These are phyloP conservation scores for Drosophila pruinosa DNA, from an alignment of 1,140 invertebrate genomes.

Conservation along the genomic window DNA sequence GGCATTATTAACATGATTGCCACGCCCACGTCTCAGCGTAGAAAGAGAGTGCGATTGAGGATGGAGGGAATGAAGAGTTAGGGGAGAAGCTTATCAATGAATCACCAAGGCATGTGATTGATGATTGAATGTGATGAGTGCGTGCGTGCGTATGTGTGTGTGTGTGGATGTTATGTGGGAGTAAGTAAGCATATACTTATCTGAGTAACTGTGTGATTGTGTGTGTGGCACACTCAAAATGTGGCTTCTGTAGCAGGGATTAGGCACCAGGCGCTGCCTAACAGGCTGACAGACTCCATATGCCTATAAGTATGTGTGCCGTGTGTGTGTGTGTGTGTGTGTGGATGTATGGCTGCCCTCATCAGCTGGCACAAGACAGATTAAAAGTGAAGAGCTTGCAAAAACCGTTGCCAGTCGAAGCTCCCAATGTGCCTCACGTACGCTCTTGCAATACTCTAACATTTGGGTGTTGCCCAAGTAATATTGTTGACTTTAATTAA, in stretches of 20 bases:
- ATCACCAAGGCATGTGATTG: conserved; percentile 78
- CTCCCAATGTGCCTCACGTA: conserved; percentile 2
- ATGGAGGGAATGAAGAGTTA: conserved; percentile 12
- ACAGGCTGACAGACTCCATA: conserved; percentile 65
- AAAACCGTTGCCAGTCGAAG: conserved; percentile 43
- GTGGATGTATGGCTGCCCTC: conserved; percentile 29
- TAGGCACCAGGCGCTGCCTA: conserved; percentile 46
- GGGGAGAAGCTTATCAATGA: conserved; percentile 67
- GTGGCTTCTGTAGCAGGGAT: conserved; percentile 71
- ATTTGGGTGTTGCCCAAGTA: not conserved
- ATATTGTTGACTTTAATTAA: not conserved
- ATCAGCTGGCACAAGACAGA: conserved; percentile 55
- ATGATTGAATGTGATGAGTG: conserved; percentile 70
- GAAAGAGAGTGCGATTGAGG: not conserved
- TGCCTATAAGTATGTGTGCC: conserved; percentile 44
- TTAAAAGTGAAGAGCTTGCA: conserved; percentile 74
- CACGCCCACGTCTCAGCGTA: conserved; percentile 26
- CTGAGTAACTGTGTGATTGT: conserved; percentile 14
- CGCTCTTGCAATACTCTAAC: conserved; percentile 21
- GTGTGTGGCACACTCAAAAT: conserved; percentile 33
- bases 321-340: conserved; percentile 20
- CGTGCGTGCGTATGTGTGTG: conserved; percentile 22
- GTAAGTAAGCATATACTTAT: conserved; percentile 42
- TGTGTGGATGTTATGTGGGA: conserved; percentile 21
- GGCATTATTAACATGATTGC: conserved; percentile 79